Conservation (phyloP, 2,113 vertebrate species). For the Recurvirostra avosetta region DNA sequence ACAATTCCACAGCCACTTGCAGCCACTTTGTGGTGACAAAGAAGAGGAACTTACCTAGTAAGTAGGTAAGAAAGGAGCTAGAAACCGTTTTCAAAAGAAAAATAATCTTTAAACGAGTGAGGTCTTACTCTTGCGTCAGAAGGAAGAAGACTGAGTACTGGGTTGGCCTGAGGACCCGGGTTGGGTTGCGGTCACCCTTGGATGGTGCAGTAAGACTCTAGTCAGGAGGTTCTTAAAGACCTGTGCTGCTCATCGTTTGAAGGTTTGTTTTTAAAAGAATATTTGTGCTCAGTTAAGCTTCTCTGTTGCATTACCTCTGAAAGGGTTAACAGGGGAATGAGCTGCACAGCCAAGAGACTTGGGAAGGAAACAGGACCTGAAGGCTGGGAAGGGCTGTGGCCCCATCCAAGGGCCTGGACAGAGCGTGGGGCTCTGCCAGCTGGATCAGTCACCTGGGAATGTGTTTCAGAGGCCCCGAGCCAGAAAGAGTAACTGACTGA, state of each 20-base stretch:
- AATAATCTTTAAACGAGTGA: not conserved
- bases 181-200: not conserved
- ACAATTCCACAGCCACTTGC: not conserved
- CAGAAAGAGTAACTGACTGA: fast-evolving
- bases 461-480: not conserved
- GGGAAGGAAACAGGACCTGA: not conserved
- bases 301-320: not conserved
- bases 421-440: not conserved
- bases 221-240: not conserved
- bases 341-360: not conserved
- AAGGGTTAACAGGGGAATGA: not conserved
- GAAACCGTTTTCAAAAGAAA: not conserved
- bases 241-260: not conserved
- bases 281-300: not conserved
- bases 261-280: not conserved
- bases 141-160: not conserved
- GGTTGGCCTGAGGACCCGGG: not conserved
- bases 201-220: fast-evolving
- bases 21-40: not conserved
- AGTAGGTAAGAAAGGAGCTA: not conserved
- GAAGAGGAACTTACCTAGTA: not conserved
- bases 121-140: not conserved
- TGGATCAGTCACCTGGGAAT: not conserved
- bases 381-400: not conserved
- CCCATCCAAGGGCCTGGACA: not conserved